A percentile compares a stretch with the other conserved stretches of the same genome.
Conservation (phyloP, 1,140 invertebrate species). For the Papilio glaucus region DNA sequence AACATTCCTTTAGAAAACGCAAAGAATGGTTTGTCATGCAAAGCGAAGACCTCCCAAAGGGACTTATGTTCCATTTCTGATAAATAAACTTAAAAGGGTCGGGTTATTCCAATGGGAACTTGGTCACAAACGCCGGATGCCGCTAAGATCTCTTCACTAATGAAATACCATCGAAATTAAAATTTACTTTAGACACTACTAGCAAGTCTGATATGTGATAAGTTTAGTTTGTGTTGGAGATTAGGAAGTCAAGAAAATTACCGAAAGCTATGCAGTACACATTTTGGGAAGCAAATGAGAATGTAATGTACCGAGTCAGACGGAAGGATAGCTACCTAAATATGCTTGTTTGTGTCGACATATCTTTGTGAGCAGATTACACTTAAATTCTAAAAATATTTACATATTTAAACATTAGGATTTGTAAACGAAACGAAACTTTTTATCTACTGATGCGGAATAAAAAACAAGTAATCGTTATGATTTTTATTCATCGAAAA, state of each 20-base stretch:
- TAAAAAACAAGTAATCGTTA: too few relatives aligned
- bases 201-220: constrained; percentile 12
- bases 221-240: constrained; percentile 15
- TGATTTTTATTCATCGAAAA: too few relatives aligned
- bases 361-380: too few relatives aligned
- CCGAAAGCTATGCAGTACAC: not conserved
- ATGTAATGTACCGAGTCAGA: not conserved
- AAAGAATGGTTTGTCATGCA: constrained; percentile 50
- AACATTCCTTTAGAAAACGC: constrained; percentile 38
- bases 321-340: not conserved
- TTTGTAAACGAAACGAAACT: too few relatives aligned
- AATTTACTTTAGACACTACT: constrained; percentile 41
- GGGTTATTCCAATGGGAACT: constrained; percentile 45
- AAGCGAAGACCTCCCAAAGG: constrained; percentile 50
- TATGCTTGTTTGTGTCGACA: too few relatives aligned
- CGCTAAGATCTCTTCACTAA: constrained; percentile 37
- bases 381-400: too few relatives aligned
- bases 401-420: too few relatives aligned
- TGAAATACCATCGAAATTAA: constrained; percentile 54
- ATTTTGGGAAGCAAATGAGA: not conserved
- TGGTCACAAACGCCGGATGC: constrained; percentile 46
- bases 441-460: too few relatives aligned
- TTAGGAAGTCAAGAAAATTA: not conserved
- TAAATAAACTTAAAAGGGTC: constrained; percentile 69
- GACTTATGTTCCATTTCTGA: constrained; percentile 59